Evolutionary conservation across 64 coral and sea anemone genomes (phyloP).

Genomic region (Trachythela sp.): DNA sequence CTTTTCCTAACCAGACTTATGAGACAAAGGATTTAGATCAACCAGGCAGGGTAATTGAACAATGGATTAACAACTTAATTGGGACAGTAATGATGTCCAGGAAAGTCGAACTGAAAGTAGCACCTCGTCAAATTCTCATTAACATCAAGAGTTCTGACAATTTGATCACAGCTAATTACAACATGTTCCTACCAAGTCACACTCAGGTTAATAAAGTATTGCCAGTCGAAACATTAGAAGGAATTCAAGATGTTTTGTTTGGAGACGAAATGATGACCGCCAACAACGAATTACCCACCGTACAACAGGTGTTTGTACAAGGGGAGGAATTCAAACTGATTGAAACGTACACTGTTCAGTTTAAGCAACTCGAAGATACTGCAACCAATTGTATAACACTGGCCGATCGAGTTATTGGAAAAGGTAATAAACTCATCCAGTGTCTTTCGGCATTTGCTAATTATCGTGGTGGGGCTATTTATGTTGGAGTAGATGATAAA

Average conservation of each 20-base stretch:
- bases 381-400: neutral
- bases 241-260: neutral
- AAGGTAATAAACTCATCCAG: neutral
- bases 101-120: neutral
- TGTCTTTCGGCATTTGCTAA: neutral
- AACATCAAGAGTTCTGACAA: neutral
- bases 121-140: neutral
- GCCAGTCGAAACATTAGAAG: neutral
- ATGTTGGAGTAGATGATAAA: neutral
- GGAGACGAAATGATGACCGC: neutral
- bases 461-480: neutral
- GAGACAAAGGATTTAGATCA: neutral
- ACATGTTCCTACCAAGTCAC: neutral
- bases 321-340: neutral
- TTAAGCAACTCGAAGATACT: neutral
- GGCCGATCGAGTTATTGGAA: neutral
- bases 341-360: neutral
- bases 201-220: neutral
- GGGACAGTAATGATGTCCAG: neutral
- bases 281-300: neutral
- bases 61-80: neutral
- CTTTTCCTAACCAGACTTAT: neutral
- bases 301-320: neutral
- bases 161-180: neutral
- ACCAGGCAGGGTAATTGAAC: neutral